A percentile compares a stretch with the other conserved stretches of the same genome.
Conservation (phyloP, 2,888 invertebrate genomes). For the Galerucella pusilla region DNA sequence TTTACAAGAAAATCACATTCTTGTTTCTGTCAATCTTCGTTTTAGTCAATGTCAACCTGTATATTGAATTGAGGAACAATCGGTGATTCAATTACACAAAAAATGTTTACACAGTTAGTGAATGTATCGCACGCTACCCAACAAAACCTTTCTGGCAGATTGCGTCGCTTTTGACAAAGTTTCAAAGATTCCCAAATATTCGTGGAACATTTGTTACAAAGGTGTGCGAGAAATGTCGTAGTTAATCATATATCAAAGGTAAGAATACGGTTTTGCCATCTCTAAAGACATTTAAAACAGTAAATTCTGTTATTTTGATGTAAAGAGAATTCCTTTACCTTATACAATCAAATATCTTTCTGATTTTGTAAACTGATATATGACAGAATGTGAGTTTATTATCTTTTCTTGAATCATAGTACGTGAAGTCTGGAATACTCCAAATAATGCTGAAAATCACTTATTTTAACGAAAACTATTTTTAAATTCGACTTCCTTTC, state of each 20-base stretch:
- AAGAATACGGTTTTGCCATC: neutral
- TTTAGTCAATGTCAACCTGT: too few relatives aligned
- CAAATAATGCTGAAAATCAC: too few relatives aligned
- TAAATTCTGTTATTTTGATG: neutral
- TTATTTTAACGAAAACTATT: too few relatives aligned
- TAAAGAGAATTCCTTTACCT: neutral
- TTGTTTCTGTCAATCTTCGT: too few relatives aligned
- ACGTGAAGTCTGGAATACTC: too few relatives aligned
- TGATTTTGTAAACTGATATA: neutral
- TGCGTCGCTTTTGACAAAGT: constrained; percentile 49
- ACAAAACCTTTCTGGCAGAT: constrained; percentile 5
- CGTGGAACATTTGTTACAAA: constrained; percentile 24
- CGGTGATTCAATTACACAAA: neutral
- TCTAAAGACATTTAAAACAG: neutral
- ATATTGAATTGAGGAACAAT: neutral
- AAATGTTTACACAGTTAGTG: neutral
- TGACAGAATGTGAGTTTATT: neutral
- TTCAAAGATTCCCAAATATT: constrained; percentile 51
- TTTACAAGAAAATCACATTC: too few relatives aligned
- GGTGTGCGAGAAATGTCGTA: constrained; percentile 26
- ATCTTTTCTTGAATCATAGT: too few relatives aligned
- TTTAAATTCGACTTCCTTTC: too few relatives aligned
- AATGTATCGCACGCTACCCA: neutral
- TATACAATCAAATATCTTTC: neutral
- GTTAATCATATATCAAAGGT: constrained; percentile 38